Conservation (phyloP, 2,888 invertebrate species). For the Euplexia lucipara region DNA sequence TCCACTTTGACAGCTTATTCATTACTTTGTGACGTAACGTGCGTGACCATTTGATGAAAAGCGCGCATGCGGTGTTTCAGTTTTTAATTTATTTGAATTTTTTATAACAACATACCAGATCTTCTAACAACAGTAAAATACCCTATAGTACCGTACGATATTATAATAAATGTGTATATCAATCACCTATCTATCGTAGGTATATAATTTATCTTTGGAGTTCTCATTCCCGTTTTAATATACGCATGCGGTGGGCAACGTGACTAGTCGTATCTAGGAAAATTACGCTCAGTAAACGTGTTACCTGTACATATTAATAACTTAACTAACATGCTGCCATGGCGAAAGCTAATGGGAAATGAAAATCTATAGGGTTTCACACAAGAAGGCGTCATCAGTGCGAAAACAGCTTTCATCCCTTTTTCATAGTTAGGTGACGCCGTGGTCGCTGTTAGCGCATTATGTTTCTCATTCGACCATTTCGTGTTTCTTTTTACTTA, state of each 20-base stretch:
- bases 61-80: too few relatives aligned
- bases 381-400: too few relatives aligned
- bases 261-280: conserved; percentile 65
- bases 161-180: conserved; percentile 22
- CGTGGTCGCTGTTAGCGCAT: neutral
- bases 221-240: conserved; percentile 58
- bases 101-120: neutral
- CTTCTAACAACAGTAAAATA: neutral
- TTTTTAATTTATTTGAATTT: too few relatives aligned
- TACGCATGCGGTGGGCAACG: conserved; percentile 68
- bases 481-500: neutral
- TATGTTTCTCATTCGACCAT: neutral
- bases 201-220: conserved; percentile 51
- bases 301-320: conserved; percentile 30
- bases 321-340: too few relatives aligned
- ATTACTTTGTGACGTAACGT: too few relatives aligned
- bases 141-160: conserved; percentile 2
- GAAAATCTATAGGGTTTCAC: too few relatives aligned
- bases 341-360: too few relatives aligned
- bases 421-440: neutral
- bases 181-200: conserved; percentile 31
- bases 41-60: too few relatives aligned
- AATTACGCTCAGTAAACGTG: conserved; percentile 52
- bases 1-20: too few relatives aligned
- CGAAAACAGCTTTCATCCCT: too few relatives aligned